Base-by-base conservation (phyloP, 1,140 invertebrate genomes). In the Drosophila tropicalis region DNA sequence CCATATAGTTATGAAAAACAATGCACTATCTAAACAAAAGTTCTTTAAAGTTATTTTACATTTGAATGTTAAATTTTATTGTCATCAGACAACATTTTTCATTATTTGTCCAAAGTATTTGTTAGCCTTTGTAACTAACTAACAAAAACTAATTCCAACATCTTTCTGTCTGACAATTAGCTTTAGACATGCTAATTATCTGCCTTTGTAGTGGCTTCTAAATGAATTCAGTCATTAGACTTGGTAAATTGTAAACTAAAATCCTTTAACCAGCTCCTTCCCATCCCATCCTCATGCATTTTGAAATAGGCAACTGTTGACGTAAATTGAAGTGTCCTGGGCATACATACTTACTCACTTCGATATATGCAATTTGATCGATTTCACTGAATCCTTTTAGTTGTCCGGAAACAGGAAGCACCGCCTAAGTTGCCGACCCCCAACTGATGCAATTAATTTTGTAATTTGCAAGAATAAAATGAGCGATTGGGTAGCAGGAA, bases 181-280 rank as follows among this genome's bases (percentile, higher is more conserved):
- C 44, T 19, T 22, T 22, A 51, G 9, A 9, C 17, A 22, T 51
- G 44, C 44, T 51, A 51, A 51, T 51, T 51, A 51, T 22, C 0
- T 22, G 44, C 9, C 44, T 51, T 51, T 51, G 44, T 22, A 51
- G 44, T 51, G 44, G 44, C 17, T 19, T 51, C 44, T 51, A 51
- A 51, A 51, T 51, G 44, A 51, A 51, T 51, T 22, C 44, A 22
- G 44, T 51, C 44, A 51, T 51, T 51, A 51, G 44, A 51, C 44
- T 51, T 12, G 17, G 17, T 19, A 51, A 51, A 22, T 51, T 51
- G 44, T 19, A 12, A 7, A 5, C 44, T 51, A 6, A 51, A 51
- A 12, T 51, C 44, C 17, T 22, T 19, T 22, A 10, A 9, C 44
- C 5, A 1, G 29, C 29, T 29, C 3, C 29, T 29, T 19, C 44